Conservation (phyloP, 2,797 vertebrate species). For the Lycodopsis pacificus region DNA sequence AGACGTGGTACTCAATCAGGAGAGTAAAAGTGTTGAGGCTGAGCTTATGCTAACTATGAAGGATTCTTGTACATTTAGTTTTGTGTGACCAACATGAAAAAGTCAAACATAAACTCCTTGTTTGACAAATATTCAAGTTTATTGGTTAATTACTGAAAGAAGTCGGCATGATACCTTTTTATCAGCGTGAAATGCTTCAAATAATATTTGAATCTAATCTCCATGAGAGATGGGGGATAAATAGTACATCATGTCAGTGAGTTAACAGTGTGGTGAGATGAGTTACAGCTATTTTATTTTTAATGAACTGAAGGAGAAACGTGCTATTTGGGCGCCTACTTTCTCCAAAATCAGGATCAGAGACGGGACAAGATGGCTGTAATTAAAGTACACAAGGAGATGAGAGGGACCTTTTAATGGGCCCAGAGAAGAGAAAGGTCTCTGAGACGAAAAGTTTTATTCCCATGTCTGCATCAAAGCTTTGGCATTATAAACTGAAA, state of each 20-base stretch:
- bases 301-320: slow-evolving; percentile 55
- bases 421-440: slow-evolving; percentile 52
- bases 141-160: not conserved
- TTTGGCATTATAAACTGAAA: slow-evolving; percentile 73
- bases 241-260: slow-evolving; percentile 23
- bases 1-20: slow-evolving; percentile 39
- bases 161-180: slow-evolving; percentile 8
- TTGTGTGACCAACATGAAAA: not conserved
- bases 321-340: slow-evolving; percentile 22
- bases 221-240: not conserved
- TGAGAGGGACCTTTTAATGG: slow-evolving; percentile 68
- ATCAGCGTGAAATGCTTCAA: slow-evolving; percentile 12
- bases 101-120: slow-evolving; percentile 2
- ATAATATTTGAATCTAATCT: slow-evolving; percentile 11
- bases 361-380: slow-evolving; percentile 58
- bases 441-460: slow-evolving; percentile 76
- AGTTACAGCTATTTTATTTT: slow-evolving; percentile 53
- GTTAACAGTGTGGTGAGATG: slow-evolving; percentile 23
- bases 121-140: slow-evolving; percentile 16
- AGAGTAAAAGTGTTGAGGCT: slow-evolving; percentile 2
- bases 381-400: slow-evolving; percentile 70
- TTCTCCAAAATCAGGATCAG: slow-evolving; percentile 59
- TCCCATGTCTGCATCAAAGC: slow-evolving; percentile 76
- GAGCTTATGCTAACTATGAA: slow-evolving; percentile 4
- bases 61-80: not conserved